Evolutionary conservation across 2,113 vertebrate genomes (phyloP).

Genomic region (Motacilla tschutschensis): DNA sequence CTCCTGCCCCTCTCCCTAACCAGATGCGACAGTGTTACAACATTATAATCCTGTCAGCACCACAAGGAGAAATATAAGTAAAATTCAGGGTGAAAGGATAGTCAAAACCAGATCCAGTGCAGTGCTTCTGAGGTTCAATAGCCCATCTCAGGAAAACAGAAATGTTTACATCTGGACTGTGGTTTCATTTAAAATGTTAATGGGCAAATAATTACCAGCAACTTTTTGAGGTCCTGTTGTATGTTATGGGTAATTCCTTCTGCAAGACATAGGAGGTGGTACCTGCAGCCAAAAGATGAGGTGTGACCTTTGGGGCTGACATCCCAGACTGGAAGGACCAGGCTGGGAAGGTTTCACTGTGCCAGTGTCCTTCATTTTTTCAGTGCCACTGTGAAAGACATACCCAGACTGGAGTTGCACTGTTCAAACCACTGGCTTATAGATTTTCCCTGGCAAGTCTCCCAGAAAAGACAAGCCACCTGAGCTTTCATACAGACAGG

Average conservation of each 20-base stretch:
- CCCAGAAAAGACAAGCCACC: neutral
- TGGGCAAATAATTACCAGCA: neutral
- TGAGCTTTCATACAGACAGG: neutral
- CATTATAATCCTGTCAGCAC: slow-evolving; percentile 40
- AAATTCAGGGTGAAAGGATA: slow-evolving; percentile 22
- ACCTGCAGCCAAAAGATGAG: neutral
- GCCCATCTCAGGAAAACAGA: neutral
- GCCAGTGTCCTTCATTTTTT: neutral
- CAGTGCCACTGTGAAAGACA: neutral
- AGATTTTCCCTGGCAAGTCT: neutral
- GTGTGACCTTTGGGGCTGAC: neutral
- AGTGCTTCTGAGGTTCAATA: slow-evolving; percentile 10
- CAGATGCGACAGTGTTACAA: slow-evolving; percentile 53
- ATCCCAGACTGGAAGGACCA: neutral
- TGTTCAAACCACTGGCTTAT: neutral
- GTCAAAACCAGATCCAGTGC: slow-evolving; percentile 15
- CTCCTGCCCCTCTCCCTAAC: slow-evolving; percentile 8
- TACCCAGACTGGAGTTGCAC: neutral
- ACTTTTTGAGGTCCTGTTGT: neutral
- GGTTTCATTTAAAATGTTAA: neutral
- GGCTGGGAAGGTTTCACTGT: neutral
- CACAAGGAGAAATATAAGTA: slow-evolving; percentile 20
- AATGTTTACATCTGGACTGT: neutral
- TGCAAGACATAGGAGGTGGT: neutral
- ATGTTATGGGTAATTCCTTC: neutral